Conservation (phyloP, 2,888 invertebrate genomes). For the Agrotis puta region DNA sequence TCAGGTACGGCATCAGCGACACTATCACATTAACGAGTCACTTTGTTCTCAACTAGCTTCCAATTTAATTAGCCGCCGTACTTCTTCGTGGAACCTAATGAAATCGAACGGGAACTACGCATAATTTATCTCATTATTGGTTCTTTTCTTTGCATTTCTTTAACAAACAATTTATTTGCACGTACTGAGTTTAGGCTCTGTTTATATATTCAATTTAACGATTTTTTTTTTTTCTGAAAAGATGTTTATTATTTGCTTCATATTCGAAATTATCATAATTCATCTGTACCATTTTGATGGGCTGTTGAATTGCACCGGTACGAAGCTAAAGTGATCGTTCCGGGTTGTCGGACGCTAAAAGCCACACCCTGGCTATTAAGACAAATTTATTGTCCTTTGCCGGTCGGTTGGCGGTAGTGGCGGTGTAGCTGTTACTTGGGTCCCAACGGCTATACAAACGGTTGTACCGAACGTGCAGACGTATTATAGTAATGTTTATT, state of each 20-base stretch:
- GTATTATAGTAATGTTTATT: conserved; percentile 68
- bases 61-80: conserved; percentile 79
- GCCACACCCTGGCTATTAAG: conserved; percentile 62
- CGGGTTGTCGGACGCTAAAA: conserved; percentile 39
- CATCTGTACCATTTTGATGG: conserved; percentile 31
- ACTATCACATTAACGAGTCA: conserved; percentile 83
- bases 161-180: conserved; percentile 17
- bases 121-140: conserved; percentile 46
- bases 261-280: not conserved
- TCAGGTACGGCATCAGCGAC: conserved; percentile 78
- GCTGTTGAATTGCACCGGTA: conserved; percentile 37
- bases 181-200: too few relatives aligned
- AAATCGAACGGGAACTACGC: conserved; percentile 43
- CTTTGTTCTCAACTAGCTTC: conserved; percentile 78
- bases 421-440: conserved; percentile 55
- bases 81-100: conserved; percentile 62
- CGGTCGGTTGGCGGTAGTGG: conserved; percentile 55
- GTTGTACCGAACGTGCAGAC: conserved; percentile 46
- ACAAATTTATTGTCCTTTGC: conserved; percentile 62
- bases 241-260: not conserved
- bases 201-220: not conserved
- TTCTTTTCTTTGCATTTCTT: conserved; percentile 31
- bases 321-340: conserved; percentile 40
- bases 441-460: conserved; percentile 63
- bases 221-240: not conserved